These are phyloP conservation scores for Paramuricea clavata DNA, from an alignment of 92 coral and sea anemone genomes.

Conservation along the genomic window DNA sequence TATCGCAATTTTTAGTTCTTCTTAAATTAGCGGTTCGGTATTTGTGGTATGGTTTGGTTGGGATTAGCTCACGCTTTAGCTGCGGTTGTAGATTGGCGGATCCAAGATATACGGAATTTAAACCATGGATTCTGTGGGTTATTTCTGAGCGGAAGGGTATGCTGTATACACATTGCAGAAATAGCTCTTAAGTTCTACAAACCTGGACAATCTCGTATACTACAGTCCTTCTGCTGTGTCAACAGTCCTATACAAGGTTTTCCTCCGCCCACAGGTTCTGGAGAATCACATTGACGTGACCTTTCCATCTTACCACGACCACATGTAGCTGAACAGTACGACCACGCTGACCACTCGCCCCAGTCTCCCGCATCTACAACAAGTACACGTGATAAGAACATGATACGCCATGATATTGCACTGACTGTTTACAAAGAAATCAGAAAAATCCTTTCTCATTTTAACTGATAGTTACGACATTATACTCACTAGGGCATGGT, in stretches of 20 bases:
- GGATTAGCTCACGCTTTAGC: too few species aligned
- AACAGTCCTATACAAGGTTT: constrained; percentile 88
- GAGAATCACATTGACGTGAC: constrained; percentile 89
- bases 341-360: constrained; percentile 98
- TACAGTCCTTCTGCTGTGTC: constrained; percentile 92
- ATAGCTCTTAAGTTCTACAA: background rate
- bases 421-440: too few species aligned
- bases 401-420: background rate
- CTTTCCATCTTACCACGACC: constrained; percentile 93
- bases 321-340: constrained; percentile 97
- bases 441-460: background rate
- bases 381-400: background rate
- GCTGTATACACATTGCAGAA: too few species aligned
- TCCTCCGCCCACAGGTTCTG: constrained; percentile 90
- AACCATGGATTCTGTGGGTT: too few species aligned
- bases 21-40: too few species aligned
- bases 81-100: too few species aligned
- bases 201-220: constrained; percentile 95
- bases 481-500: constrained; percentile 88
- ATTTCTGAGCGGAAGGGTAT: too few species aligned
- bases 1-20: too few species aligned
- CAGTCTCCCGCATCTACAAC: constrained; percentile 83
- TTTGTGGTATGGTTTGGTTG: too few species aligned
- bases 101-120: too few species aligned
- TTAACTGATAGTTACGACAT: background rate